Evolutionary conservation across 2,797 vertebrate species (phyloP).

Genomic region (Nannoperca australis): DNA sequence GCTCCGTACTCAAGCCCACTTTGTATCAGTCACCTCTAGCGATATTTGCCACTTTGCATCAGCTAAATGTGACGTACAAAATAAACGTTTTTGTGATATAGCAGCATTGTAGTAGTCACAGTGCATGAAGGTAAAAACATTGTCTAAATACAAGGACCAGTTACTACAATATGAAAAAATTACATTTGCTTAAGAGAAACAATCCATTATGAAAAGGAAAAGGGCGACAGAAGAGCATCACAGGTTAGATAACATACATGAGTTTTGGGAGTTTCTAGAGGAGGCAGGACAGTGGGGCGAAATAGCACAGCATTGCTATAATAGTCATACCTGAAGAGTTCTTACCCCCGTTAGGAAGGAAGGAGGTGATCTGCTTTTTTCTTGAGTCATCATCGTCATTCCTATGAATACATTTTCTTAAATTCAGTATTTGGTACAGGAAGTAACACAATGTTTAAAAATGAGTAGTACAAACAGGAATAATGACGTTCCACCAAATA

Average conservation of each 20-base stretch:
- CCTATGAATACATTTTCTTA: slow-evolving; percentile 49
- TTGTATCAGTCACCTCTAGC: slow-evolving; percentile 45
- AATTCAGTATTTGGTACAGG: slow-evolving; percentile 78
- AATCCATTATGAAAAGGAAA: slow-evolving; percentile 72
- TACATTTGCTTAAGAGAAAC: slow-evolving; percentile 77
- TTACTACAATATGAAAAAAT: slow-evolving; percentile 85
- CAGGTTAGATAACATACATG: slow-evolving; percentile 64
- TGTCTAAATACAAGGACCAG: slow-evolving; percentile 73
- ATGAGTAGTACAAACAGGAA: slow-evolving; percentile 71
- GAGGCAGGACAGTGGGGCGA: slow-evolving; percentile 38
- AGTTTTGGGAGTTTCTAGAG: slow-evolving; percentile 67
- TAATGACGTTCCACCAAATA: slow-evolving; percentile 68
- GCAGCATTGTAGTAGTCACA: slow-evolving; percentile 84
- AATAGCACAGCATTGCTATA: slow-evolving; percentile 72
- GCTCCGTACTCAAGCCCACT: slow-evolving; percentile 42
- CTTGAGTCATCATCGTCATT: slow-evolving; percentile 34
- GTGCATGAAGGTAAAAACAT: slow-evolving; percentile 79
- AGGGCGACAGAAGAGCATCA: slow-evolving; percentile 59
- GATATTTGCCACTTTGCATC: slow-evolving; percentile 37
- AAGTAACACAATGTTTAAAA: slow-evolving; percentile 73
- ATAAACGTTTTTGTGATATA: slow-evolving; percentile 76
- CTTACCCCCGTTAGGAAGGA: slow-evolving; percentile 59
- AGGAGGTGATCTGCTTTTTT: slow-evolving; percentile 67
- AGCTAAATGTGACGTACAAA: slow-evolving; percentile 54
- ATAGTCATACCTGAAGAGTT: slow-evolving; percentile 78